phyloP scores from a whole-genome alignment of 2,888 invertebrate species.

The Dynastes grantii region DNA sequence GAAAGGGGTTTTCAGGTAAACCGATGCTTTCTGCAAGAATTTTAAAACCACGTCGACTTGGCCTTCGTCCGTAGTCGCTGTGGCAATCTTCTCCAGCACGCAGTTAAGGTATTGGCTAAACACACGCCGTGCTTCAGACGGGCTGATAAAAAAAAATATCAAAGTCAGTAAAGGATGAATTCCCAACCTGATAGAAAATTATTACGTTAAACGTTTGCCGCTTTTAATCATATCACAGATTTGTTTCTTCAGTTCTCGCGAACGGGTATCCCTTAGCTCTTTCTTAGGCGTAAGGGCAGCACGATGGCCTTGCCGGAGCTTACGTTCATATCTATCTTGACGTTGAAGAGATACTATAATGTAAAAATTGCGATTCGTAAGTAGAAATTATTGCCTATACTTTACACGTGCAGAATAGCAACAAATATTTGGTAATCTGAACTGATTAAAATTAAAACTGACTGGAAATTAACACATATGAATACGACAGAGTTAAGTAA shows the following conservation, averaged over 20 bases:
- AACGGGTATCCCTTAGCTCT: constrained; percentile 66
- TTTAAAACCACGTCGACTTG: constrained; percentile 81
- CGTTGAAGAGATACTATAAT: constrained; percentile 57
- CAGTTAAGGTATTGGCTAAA: constrained; percentile 85
- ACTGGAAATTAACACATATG: too few relatives aligned
- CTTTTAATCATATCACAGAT: constrained; percentile 74
- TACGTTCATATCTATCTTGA: constrained; percentile 69
- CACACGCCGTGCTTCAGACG: constrained; percentile 82
- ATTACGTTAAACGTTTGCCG: constrained; percentile 80
- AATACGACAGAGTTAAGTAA: too few relatives aligned
- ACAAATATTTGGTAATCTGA: too few relatives aligned
- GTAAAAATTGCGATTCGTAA: constrained; percentile 7
- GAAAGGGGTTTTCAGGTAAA: constrained; percentile 81
- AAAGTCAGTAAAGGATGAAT: too few relatives aligned
- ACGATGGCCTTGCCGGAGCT: constrained; percentile 67
- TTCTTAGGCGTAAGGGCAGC: constrained; percentile 67
- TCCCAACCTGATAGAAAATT: constrained; percentile 55
- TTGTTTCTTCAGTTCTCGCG: constrained; percentile 65
- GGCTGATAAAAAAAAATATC: constrained; percentile 66
- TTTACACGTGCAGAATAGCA: too few relatives aligned
- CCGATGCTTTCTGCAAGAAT: constrained; percentile 83
- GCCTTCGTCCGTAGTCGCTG: constrained; percentile 72
- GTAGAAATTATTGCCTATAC: not conserved
- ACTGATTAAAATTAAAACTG: too few relatives aligned
- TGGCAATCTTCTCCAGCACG: constrained; percentile 79